These are phyloP conservation scores for Rafetus swinhoei DNA, from an alignment of 2,113 vertebrate species.

Conservation along the genomic window DNA sequence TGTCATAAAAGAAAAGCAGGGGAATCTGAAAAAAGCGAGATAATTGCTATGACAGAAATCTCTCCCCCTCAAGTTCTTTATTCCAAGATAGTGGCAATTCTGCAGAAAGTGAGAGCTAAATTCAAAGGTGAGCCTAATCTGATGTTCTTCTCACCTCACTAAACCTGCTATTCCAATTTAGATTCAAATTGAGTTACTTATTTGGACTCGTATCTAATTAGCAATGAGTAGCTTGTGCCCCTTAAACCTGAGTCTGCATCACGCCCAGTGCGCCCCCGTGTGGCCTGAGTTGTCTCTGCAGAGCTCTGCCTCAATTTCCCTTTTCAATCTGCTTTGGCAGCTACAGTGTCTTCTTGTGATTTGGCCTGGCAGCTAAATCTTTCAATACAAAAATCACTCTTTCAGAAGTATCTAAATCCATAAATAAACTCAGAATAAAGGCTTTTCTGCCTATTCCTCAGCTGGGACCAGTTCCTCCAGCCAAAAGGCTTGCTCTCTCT, in stretches of 20 bases:
- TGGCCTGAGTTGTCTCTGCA: neutral
- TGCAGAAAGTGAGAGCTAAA: neutral
- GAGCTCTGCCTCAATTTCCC: neutral
- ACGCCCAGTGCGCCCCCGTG: neutral
- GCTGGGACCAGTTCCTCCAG: neutral
- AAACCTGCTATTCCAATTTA: neutral
- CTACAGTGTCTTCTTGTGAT: neutral
- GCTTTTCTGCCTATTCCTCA: neutral
- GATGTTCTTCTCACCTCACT: neutral
- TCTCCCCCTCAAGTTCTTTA: neutral
- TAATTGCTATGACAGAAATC: neutral
- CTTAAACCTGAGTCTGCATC: neutral
- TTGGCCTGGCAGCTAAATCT: neutral
- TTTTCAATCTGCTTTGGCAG: neutral
- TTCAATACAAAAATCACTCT: neutral
- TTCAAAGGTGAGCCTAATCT: neutral
- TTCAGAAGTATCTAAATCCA: neutral
- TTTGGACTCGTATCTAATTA: neutral
- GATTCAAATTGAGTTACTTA: neutral
- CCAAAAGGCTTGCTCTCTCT: neutral
- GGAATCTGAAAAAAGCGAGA: neutral
- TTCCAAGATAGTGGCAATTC: neutral
- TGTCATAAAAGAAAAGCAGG: neutral
- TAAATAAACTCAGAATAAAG: neutral
- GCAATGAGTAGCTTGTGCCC: neutral